Evolutionary conservation across 2,888 invertebrate genomes (phyloP).

Genomic region (Melanchra persicariae): DNA sequence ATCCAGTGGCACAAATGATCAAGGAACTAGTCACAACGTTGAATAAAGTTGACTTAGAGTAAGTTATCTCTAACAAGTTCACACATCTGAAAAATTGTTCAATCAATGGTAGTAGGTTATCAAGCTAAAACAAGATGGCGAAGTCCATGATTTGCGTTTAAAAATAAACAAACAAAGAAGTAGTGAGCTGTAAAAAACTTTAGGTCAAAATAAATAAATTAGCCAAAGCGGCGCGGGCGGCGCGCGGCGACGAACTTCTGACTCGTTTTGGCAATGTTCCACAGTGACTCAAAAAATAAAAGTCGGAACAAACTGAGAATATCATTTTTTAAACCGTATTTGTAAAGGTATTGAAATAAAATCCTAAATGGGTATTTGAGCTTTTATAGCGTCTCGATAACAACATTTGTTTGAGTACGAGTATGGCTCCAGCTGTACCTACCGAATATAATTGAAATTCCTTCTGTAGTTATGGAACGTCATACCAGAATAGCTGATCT

Average conservation of each 20-base stretch:
- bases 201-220: slow-evolving; percentile 49
- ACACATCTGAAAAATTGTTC: slow-evolving; percentile 75
- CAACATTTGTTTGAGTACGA: neutral
- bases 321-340: slow-evolving; percentile 20
- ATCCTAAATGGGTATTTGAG: neutral
- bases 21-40: slow-evolving; percentile 77
- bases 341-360: neutral
- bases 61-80: slow-evolving; percentile 73
- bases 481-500: slow-evolving; percentile 36
- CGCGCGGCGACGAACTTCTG: slow-evolving; percentile 36
- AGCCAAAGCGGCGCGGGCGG: slow-evolving; percentile 24
- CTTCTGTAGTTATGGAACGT: slow-evolving; percentile 3
- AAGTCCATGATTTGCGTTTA: slow-evolving; percentile 3
- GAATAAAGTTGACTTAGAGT: slow-evolving; percentile 75
- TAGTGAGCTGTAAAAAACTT: slow-evolving; percentile 27
- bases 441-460: slow-evolving; percentile 21
- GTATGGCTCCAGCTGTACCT: neutral
- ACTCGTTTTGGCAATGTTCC: slow-evolving; percentile 60
- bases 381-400: neutral
- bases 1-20: slow-evolving; percentile 78
- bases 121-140: neutral
- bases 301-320: slow-evolving; percentile 8
- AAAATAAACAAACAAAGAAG: slow-evolving; percentile 32
- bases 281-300: slow-evolving; percentile 49
- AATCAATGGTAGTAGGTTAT: neutral